These are phyloP conservation scores for Nicator chloris DNA, from an alignment of 2,113 vertebrate genomes.

Conservation along the genomic window DNA sequence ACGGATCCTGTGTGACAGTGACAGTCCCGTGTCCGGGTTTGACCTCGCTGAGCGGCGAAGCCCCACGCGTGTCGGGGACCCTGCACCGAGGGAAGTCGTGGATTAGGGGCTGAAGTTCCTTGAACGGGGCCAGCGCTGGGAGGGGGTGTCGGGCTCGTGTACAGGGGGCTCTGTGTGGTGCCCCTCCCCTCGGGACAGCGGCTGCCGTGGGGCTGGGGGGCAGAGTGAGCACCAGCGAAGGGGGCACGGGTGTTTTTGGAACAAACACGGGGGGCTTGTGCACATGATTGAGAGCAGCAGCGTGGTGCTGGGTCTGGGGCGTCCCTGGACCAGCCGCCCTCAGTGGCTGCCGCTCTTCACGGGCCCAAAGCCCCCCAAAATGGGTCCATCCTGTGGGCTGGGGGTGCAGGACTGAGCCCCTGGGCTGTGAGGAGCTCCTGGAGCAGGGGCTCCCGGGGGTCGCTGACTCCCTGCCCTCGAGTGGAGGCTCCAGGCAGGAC, in stretches of 20 bases:
- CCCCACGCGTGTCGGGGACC: neutral
- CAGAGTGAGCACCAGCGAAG: fast-evolving
- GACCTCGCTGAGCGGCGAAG: neutral
- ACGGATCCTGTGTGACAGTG: fast-evolving
- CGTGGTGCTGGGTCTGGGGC: fast-evolving
- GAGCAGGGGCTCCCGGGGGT: neutral
- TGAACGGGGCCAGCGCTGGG: neutral
- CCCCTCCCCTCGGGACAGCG: fast-evolving
- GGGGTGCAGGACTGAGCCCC: neutral
- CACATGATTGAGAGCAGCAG: fast-evolving
- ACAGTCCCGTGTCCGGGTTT: neutral
- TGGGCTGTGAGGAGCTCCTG: neutral
- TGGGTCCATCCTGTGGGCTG: fast-evolving
- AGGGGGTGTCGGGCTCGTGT: neutral
- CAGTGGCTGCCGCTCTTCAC: neutral
- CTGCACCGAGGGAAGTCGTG: fast-evolving
- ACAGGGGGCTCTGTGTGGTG: neutral
- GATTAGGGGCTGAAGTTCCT: neutral
- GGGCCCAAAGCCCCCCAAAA: fast-evolving
- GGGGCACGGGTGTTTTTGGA: fast-evolving
- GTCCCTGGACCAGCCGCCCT: fast-evolving
- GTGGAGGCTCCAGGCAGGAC: neutral
- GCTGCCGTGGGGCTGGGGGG: neutral
- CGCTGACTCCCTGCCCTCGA: neutral
- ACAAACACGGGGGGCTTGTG: neutral